Evolutionary conservation across 2,113 vertebrate genomes (phyloP).

Genomic region (Parus major): DNA sequence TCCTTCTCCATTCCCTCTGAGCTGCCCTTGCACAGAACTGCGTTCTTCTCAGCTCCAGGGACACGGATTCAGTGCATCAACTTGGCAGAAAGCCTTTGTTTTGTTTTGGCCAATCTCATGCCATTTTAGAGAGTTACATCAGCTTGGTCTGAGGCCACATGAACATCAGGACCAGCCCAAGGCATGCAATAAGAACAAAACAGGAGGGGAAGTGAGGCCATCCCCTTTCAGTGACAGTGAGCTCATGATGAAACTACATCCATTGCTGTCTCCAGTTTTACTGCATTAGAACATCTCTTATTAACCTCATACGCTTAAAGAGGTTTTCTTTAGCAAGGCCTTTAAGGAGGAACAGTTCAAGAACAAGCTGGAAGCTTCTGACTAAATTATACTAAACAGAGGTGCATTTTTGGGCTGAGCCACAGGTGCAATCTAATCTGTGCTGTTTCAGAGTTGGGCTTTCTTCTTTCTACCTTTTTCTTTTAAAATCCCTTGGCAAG

Average conservation of each 20-base stretch:
- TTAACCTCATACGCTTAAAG: neutral
- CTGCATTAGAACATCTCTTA: neutral
- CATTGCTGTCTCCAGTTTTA: neutral
- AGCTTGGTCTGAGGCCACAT: neutral
- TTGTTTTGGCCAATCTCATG: neutral
- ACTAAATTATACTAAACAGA: neutral
- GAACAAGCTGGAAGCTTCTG: neutral
- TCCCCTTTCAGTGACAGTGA: neutral
- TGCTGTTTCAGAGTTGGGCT: neutral
- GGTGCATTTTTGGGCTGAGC: neutral
- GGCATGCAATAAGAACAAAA: neutral
- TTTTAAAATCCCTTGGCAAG: neutral
- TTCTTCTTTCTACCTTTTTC: neutral
- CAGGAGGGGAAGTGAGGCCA: neutral
- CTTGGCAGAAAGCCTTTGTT: neutral
- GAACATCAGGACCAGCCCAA: neutral
- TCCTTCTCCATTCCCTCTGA: neutral
- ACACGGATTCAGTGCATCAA: neutral
- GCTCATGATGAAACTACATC: neutral
- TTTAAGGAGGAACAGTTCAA: neutral
- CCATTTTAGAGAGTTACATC: constrained; percentile 36
- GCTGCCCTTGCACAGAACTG: neutral
- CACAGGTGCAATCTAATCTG: neutral
- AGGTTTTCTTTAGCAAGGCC: neutral
- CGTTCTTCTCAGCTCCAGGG: neutral